Evolutionary conservation across 2,888 invertebrate species (phyloP).

Genomic region (Arrhopalites spinosus): DNA sequence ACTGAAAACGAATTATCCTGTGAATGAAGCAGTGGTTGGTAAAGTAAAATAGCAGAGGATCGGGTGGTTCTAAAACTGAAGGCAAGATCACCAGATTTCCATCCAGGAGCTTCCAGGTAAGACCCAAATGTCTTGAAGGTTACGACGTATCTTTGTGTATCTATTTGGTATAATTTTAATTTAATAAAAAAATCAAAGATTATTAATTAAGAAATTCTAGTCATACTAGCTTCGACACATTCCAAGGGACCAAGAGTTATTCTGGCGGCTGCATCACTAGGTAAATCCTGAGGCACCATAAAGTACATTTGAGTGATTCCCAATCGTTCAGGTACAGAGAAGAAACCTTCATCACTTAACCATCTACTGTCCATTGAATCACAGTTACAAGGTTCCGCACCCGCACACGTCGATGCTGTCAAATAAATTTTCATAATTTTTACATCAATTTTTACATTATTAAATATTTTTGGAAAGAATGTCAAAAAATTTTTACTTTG

Average conservation of each 20-base stretch:
- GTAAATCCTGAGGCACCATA: constrained; percentile 80
- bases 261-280: constrained; percentile 80
- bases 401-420: constrained; percentile 64
- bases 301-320: constrained; percentile 91
- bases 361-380: constrained; percentile 82
- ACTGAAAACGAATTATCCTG: constrained; percentile 92
- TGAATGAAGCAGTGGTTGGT: constrained; percentile 86
- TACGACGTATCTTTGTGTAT: constrained; percentile 89
- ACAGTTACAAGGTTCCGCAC: constrained; percentile 78
- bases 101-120: constrained; percentile 89
- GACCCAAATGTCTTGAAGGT: constrained; percentile 92
- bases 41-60: constrained; percentile 83
- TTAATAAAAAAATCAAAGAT: constrained; percentile 53
- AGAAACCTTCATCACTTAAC: constrained; percentile 86
- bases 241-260: constrained; percentile 89
- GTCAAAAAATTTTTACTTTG: constrained; percentile 47
- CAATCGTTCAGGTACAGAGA: constrained; percentile 77
- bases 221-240: constrained; percentile 92
- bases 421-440: no score
- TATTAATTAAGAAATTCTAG: no score
- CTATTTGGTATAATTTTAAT: no score
- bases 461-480: neutral
- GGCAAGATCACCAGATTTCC: constrained; percentile 89
- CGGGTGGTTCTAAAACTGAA: constrained; percentile 92
- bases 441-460: neutral